These are phyloP conservation scores for Nephrotoma guestfalica DNA, from an alignment of 2,888 invertebrate genomes.

Conservation along the genomic window DNA sequence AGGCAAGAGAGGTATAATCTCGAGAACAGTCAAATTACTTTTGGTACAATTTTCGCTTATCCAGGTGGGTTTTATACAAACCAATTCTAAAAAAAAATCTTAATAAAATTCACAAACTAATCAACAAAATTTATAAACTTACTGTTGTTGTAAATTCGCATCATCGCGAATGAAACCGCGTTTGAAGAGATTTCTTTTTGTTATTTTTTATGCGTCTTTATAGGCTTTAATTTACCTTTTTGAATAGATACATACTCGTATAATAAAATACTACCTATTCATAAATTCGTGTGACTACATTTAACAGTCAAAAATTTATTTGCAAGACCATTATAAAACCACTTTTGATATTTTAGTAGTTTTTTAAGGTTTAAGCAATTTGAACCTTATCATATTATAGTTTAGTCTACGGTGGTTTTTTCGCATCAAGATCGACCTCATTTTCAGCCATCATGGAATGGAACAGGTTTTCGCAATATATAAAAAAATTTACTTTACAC, in stretches of 20 bases:
- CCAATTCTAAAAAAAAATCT: background rate
- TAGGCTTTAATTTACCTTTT: background rate
- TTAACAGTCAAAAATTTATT: no score
- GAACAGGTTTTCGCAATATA: background rate
- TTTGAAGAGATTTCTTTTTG: background rate
- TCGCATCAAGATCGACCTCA: no score
- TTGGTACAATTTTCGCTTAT: background rate
- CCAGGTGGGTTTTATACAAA: background rate
- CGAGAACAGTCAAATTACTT: background rate
- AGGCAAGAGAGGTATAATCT: background rate
- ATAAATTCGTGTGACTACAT: background rate
- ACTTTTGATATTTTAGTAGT: no score
- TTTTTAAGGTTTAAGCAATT: no score
- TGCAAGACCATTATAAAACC: no score
- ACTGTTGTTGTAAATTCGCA: background rate
- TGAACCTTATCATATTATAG: no score
- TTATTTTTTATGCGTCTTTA: background rate
- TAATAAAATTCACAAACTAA: background rate
- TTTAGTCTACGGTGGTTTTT: no score
- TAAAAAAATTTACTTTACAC: background rate
- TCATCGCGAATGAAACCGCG: background rate
- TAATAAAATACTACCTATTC: background rate
- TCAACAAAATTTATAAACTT: background rate
- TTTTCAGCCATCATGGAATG: no score
- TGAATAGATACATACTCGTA: background rate